These are phyloP conservation scores for Rosalia funebris DNA, from an alignment of 2,888 invertebrate genomes.

Conservation along the genomic window DNA sequence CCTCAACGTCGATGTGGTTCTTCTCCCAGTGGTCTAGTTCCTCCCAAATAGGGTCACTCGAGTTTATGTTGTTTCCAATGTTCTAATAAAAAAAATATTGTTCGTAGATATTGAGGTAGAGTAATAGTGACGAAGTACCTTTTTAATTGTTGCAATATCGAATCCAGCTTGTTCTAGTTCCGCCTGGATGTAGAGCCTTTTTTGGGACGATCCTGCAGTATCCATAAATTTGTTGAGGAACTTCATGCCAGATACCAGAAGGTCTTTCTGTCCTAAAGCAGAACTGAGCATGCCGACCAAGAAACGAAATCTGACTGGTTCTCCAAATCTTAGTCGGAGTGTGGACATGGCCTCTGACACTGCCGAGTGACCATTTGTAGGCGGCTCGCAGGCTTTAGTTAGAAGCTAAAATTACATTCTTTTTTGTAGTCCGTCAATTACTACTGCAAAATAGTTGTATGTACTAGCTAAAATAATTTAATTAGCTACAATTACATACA, in stretches of 20 bases:
- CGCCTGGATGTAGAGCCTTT: constrained; percentile 85
- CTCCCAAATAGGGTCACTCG: constrained; percentile 71
- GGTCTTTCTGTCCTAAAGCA: constrained; percentile 73
- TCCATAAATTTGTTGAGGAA: constrained; percentile 87
- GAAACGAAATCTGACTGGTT: constrained; percentile 91
- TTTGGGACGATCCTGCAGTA: constrained; percentile 79
- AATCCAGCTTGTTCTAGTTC: constrained; percentile 86
- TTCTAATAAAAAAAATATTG: constrained; percentile 67
- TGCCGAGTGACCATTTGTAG: constrained; percentile 80
- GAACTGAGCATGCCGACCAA: constrained; percentile 89
- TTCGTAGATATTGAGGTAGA: neutral
- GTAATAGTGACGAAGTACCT: too few species aligned
- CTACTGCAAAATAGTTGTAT: too few species aligned
- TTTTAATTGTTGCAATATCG: constrained; percentile 71
- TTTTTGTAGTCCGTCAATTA: too few species aligned
- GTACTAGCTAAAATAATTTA: too few species aligned
- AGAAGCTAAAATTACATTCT: constrained; percentile 84
- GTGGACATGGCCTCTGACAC: constrained; percentile 93
- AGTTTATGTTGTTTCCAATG: constrained; percentile 72
- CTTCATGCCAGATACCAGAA: constrained; percentile 82
- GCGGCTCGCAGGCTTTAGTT: constrained; percentile 82
- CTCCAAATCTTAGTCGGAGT: constrained; percentile 86
- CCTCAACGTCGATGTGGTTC: constrained; percentile 83
- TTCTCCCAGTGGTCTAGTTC: constrained; percentile 83
- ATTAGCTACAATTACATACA: too few species aligned